A percentile compares a stretch with the other conserved stretches of the same genome.
Evolutionary conservation across 2,888 invertebrate genomes (phyloP).

Genomic region (Netelia melanura): DNA sequence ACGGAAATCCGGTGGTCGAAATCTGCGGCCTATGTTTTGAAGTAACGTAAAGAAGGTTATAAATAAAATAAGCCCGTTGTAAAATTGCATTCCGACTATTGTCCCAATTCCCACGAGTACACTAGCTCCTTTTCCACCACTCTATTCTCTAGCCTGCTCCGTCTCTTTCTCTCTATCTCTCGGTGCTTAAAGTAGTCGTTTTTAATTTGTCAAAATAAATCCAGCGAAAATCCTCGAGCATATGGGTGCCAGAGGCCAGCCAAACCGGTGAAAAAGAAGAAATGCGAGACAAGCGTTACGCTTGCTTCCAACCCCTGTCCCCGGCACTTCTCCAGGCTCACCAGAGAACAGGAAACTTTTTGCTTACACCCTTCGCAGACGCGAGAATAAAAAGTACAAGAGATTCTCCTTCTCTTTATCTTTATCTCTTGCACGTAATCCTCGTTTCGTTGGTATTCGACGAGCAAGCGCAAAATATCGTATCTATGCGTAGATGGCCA

Average conservation of each 20-base stretch:
- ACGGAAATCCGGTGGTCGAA: too few species aligned
- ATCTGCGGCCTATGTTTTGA: not conserved
- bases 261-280: not conserved
- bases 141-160: not conserved
- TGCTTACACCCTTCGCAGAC: not conserved
- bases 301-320: not conserved
- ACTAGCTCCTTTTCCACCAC: slow-evolving; percentile 19
- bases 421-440: not conserved
- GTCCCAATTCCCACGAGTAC: slow-evolving; percentile 22
- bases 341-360: not conserved
- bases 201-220: slow-evolving; percentile 66
- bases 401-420: not conserved
- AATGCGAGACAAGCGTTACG: not conserved
- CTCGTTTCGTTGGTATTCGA: too few species aligned
- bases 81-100: slow-evolving; percentile 12
- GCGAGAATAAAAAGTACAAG: not conserved
- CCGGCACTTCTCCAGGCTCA: not conserved
- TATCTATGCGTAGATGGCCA: too few species aligned
- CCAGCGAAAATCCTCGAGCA: slow-evolving; percentile 60
- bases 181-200: slow-evolving; percentile 17
- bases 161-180: slow-evolving; percentile 23
- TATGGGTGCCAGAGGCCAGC: slow-evolving; percentile 49
- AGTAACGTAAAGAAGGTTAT: not conserved
- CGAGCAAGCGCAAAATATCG: too few species aligned
- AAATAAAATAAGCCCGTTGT: not conserved